Percentiles rank a stretch among this genome's conserved stretches.
phyloP scores from a whole-genome alignment of 2,113 vertebrate genomes.

The Alectura lathami region DNA sequence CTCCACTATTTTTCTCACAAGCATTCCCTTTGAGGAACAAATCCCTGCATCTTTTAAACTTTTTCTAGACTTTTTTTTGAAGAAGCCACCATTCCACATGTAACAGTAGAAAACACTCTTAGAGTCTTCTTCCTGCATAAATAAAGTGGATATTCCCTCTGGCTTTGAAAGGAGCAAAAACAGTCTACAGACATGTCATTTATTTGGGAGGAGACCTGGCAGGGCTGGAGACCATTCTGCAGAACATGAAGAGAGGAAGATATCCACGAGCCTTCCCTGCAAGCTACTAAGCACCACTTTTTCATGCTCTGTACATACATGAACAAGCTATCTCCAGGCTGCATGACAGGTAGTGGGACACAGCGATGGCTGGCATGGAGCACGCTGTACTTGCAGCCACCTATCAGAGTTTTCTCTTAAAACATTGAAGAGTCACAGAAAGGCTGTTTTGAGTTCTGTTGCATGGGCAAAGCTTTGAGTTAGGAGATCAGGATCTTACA shows the following conservation, averaged over 20 bases:
- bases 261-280: background rate
- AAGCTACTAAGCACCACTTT: background rate
- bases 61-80: background rate
- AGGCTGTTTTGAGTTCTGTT: background rate
- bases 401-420: background rate
- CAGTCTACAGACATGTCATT: background rate
- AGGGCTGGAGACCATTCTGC: background rate
- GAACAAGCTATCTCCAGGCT: background rate
- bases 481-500: background rate
- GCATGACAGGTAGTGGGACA: background rate
- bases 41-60: background rate
- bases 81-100: background rate
- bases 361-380: background rate
- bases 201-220: background rate
- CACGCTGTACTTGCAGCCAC: background rate
- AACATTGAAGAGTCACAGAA: background rate
- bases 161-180: background rate
- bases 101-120: background rate
- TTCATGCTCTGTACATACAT: background rate
- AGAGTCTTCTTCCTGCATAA: background rate
- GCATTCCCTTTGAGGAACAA: background rate
- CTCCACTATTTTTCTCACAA: background rate
- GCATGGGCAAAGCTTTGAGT: background rate
- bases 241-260: background rate
- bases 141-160: background rate